These are phyloP conservation scores for Siniperca scherzeri DNA, from an alignment of 2,797 vertebrate genomes.

Conservation along the genomic window DNA sequence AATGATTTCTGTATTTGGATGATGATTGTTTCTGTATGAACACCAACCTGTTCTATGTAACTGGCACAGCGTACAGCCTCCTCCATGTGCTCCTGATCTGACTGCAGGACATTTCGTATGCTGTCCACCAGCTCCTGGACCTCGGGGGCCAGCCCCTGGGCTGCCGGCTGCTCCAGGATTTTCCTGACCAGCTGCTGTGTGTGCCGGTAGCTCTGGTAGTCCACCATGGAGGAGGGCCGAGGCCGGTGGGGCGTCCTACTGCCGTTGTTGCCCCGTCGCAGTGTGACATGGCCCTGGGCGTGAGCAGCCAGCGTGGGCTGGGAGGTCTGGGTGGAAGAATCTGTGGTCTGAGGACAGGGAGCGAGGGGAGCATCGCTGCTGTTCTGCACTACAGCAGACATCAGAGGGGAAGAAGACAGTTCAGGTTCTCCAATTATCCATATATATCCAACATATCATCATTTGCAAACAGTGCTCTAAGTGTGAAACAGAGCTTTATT, in stretches of 20 bases:
- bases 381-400: conserved; percentile 69
- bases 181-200: conserved; percentile 86
- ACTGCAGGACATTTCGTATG: conserved; percentile 89
- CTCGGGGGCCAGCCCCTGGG: conserved; percentile 86
- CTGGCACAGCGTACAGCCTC: conserved; percentile 90
- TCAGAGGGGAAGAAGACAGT: not conserved
- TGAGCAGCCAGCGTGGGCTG: conserved; percentile 49
- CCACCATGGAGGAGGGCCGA: conserved; percentile 87
- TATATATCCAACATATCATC: not conserved
- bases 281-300: conserved; percentile 50
- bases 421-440: not conserved
- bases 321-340: conserved; percentile 69
- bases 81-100: conserved; percentile 91
- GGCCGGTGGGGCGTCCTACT: conserved; percentile 50
- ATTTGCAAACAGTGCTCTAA: not conserved
- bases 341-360: conserved; percentile 75
- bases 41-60: conserved; percentile 85
- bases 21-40: not conserved
- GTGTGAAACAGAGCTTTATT: not conserved
- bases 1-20: not conserved
- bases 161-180: conserved; percentile 87
- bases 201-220: conserved; percentile 89
- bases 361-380: conserved; percentile 80
- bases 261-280: conserved; percentile 45
- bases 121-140: conserved; percentile 89